Base-by-base conservation (phyloP, 2,113 vertebrate genomes). In the Myotis davidii region DNA sequence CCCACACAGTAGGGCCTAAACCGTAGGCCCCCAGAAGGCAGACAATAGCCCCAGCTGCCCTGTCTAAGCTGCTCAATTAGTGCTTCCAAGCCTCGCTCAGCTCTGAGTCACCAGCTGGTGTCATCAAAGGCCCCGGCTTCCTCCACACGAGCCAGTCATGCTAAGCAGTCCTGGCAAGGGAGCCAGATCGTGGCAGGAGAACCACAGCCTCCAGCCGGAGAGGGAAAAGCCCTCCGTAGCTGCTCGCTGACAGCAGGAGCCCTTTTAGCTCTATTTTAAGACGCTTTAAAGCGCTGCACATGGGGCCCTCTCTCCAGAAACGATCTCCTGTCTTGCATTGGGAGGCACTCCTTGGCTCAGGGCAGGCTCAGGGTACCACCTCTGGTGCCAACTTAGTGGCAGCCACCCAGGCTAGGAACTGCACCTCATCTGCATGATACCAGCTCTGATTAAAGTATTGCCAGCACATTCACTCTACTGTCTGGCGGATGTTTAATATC, bases 261-360 rank as follows among this genome's bases (percentile, higher is more conserved):
- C 65, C 54, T 92, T 87, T 64, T 0, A 6, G 77, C 32, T 88
- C 59, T 90, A 73, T 79, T 95, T 92, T 77, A 77, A 85, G 86
- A 73, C 81, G 59, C n/a, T 59, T 72, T 12, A 72, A 91, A 94
- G 34, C 12, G 0, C 18, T 37, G 50, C 27, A 37, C 50, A 4
- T 4, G 13, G 11, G 20, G 18, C 6, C 61, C 29, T n/a, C 54
- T 84, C 32, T 20, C 34, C 11, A 17, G 84, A 84, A 67, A 94
- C 23, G 11, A 69, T 76, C 42, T 56, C 61, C 70, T 29, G 11
- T 67, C 52, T 83, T 50, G 12, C 48, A 32, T 39, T 2, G 16
- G 45, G 32, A 61, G 16, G 48, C 23, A 6, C 45, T 72, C 92
- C 77, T 52, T 78, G 89, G 89, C 52, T 85, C 16, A 2, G 29